Conservation (phyloP, 1,140 invertebrate genomes). For the Pollicipes pollicipes region DNA sequence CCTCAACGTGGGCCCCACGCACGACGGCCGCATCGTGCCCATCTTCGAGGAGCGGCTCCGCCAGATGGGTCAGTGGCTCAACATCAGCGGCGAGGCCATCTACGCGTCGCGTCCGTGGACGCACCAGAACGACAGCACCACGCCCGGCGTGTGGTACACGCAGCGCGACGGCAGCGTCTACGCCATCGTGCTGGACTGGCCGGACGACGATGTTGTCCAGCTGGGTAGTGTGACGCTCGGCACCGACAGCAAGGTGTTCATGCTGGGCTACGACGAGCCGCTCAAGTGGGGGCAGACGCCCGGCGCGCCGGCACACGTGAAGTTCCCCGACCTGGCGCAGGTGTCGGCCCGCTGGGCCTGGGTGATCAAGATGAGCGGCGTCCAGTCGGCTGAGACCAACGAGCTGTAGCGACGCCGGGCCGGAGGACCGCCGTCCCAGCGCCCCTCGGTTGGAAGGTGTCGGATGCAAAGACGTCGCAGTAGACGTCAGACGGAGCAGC, state of each 20-base stretch:
- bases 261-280: not conserved
- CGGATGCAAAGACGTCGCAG: not conserved
- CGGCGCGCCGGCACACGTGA: not conserved
- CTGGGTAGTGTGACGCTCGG: constrained; percentile 27
- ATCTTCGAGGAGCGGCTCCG: too few species aligned
- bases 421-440: too few species aligned
- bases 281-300: not conserved
- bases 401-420: not conserved
- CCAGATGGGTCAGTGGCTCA: too few species aligned
- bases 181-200: constrained; percentile 47
- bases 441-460: not conserved
- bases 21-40: too few species aligned
- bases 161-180: constrained; percentile 32
- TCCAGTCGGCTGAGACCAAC: not conserved
- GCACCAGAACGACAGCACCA: constrained; percentile 38
- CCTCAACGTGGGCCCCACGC: too few species aligned
- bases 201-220: constrained; percentile 31
- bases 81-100: too few species aligned
- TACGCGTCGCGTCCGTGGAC: too few species aligned
- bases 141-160: not conserved
- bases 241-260: constrained; percentile 12
- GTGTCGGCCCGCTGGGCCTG: constrained; percentile 11
- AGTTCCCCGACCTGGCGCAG: constrained; percentile 11
- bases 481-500: too few species aligned
- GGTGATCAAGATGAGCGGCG: constrained; percentile 7